Evolutionary conservation across 2,797 vertebrate species (phyloP), one percentile per base, ranked within the genome.

Genomic region (Halcyon chelicuti): DNA sequence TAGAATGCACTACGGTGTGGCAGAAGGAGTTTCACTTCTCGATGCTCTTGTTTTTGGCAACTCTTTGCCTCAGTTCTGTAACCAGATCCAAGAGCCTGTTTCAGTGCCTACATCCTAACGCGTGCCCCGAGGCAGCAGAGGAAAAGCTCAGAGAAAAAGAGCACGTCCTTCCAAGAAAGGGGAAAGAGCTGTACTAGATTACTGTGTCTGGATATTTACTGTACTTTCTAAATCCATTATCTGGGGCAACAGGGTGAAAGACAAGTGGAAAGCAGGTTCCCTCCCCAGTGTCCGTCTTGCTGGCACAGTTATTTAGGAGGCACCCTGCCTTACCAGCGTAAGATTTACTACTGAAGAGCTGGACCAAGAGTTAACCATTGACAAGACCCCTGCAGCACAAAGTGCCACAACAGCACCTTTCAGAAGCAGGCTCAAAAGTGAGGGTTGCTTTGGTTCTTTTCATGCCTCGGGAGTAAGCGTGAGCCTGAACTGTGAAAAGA

Each of bases 181-280:
- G 88, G 95, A 81, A 75, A 12, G 75, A 37, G 46, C 90, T 97
- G 95, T 55, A 79, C 96, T 87, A 96, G 86, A 87, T 97, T 92
- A 60, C 90, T 29, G 42, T 37, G 86, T 44, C 96, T 94, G 74
- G 83, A 10, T 95, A 92, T 88, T 94, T 90, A 4, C 90, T 88
- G 92, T n/a, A 37, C 39, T 95, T 96, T 96, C 96, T 97, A 97
- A 95, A 96, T 96, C 94, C 93, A 97, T 96, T 97, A 96, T 90
- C 96, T 97, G 94, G 96, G 96, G 93, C 96, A 97, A 33, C 83
- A 94, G 93, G 93, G 95, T 97, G 96, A 92, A 94, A 96, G 93
- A 76, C 60, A 40, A 96, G 93, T 92, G 74, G 95, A 97, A 97
- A 97, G 94, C 96, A 97, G 96, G 96, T 96, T 93, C 88, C 96